Conservation (phyloP, 2,888 invertebrate species). For the Thyatira batis region DNA sequence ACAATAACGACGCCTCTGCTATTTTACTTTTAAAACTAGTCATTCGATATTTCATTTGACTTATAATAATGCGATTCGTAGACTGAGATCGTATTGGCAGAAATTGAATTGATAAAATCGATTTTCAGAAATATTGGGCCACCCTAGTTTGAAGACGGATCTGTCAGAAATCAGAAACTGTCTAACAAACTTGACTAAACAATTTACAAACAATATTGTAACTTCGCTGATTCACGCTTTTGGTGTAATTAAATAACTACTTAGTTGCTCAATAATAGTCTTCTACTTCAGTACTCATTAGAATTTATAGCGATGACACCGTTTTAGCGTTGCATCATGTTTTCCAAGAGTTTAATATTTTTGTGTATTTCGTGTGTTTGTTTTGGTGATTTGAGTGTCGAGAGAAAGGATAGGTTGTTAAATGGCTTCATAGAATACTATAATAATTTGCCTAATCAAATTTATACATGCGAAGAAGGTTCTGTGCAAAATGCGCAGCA, state of each 20-base stretch:
- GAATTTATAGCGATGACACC: conserved; percentile 43
- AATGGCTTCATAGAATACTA: conserved; percentile 70
- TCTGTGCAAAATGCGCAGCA: conserved; percentile 66
- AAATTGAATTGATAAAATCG: no score
- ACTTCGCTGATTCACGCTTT: conserved; percentile 21
- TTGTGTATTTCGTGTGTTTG: conserved; percentile 39
- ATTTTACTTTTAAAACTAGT: no score
- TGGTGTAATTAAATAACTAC: conserved; percentile 34
- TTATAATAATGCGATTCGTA: no score
- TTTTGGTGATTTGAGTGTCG: conserved; percentile 50
- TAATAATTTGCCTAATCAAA: conserved; percentile 71
- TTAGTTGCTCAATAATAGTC: conserved; percentile 18
- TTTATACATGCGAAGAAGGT: conserved; percentile 71
- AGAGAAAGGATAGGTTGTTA: conserved; percentile 51
- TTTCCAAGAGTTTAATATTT: conserved; percentile 35
- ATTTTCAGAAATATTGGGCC: no score
- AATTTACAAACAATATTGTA: conserved; percentile 4
- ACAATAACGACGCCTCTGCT: no score
- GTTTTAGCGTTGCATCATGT: conserved; percentile 51
- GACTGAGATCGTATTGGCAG: no score
- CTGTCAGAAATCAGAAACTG: no score
- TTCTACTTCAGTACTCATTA: conserved; percentile 10
- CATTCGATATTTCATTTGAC: no score
- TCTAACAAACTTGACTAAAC: no score
- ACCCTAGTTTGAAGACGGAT: no score